A percentile compares a stretch with the other conserved stretches of the same genome.
Evolutionary conservation across 2,888 invertebrate species (phyloP).

Genomic region (Epiblema foenella): DNA sequence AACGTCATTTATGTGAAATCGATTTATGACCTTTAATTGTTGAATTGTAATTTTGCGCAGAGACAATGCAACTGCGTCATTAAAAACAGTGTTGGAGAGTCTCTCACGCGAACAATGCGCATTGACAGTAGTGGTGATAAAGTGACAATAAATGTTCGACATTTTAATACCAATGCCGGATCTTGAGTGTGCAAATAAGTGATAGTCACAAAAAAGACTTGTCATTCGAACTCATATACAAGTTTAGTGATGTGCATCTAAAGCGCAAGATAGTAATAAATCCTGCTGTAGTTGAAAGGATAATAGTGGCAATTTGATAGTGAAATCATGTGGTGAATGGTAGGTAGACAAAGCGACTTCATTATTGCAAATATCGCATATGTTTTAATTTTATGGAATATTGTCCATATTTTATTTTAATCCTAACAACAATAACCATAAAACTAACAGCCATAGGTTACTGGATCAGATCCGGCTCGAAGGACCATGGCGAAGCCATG

Average conservation of each 20-base stretch:
- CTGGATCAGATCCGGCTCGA: no score
- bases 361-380: no score
- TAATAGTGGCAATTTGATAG: no score
- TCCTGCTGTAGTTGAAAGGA: no score
- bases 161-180: conserved; percentile 20
- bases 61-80: conserved; percentile 34
- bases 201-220: neutral
- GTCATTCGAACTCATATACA: neutral
- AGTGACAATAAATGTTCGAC: conserved; percentile 27
- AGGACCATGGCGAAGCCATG: no score
- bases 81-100: conserved; percentile 22
- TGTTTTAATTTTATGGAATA: no score
- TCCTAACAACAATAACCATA: no score
- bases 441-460: no score
- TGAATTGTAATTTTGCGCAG: conserved; percentile 12
- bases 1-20: conserved; percentile 6
- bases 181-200: neutral
- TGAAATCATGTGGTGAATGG: no score
- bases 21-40: conserved; percentile 16
- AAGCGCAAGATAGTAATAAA: neutral
- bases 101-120: conserved; percentile 36
- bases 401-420: no score
- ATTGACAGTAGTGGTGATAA: conserved; percentile 39
- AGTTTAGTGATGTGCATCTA: no score
- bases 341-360: no score